Evolutionary conservation across 2,797 vertebrate species (phyloP).

Genomic region (Anabacerthia variegaticeps): DNA sequence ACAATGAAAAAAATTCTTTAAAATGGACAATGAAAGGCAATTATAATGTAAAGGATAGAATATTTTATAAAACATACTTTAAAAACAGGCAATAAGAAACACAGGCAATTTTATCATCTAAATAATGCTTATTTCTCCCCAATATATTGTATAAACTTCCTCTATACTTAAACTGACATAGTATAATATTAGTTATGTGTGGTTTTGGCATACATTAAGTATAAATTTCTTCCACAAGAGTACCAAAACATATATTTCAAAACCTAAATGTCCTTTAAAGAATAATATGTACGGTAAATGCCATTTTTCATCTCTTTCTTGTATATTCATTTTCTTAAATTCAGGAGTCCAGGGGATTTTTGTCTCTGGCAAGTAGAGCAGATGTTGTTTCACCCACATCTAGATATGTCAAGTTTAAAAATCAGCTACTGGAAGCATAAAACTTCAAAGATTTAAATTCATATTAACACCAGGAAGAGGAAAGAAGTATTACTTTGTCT

Average conservation of each 20-base stretch:
- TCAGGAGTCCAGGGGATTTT: not conserved
- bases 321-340: not conserved
- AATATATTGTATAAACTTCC: not conserved
- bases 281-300: not conserved
- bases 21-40: not conserved
- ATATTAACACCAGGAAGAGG: not conserved
- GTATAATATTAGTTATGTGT: not conserved
- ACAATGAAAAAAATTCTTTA: not conserved
- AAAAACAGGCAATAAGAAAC: not conserved
- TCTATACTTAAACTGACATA: not conserved
- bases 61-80: not conserved
- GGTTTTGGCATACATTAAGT: not conserved
- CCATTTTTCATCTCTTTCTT: not conserved
- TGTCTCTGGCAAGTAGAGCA: not conserved
- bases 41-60: not conserved
- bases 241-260: not conserved
- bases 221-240: not conserved
- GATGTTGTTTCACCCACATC: not conserved
- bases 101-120: not conserved
- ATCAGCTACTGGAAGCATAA: not conserved
- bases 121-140: not conserved
- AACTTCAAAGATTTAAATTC: not conserved
- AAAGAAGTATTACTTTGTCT: not conserved
- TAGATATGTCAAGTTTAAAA: not conserved
- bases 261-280: not conserved